Conservation (phyloP, 2,888 invertebrate genomes). For the Caenorhabditis virilis region DNA sequence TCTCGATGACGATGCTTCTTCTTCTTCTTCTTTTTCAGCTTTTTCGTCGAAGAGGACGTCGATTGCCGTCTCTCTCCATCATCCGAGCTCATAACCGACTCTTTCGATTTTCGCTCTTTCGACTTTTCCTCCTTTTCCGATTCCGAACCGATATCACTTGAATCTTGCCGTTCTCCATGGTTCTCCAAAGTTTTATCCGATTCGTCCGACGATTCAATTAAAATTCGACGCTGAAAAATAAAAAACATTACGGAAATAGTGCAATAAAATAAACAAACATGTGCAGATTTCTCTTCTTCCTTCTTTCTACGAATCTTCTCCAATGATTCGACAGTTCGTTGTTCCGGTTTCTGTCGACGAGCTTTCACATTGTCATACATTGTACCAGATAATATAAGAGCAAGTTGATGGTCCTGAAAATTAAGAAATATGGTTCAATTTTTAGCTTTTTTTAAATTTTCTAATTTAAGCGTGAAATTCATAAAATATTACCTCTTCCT, state of each 20-base stretch:
- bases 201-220: constrained; percentile 24
- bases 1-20: not conserved
- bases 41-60: too few species aligned
- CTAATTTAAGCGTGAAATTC: too few species aligned
- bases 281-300: not conserved
- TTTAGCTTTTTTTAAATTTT: too few species aligned
- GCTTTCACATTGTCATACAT: constrained; percentile 21
- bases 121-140: not conserved
- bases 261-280: too few species aligned
- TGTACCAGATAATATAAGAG: constrained; percentile 12
- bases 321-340: constrained; percentile 6
- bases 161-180: constrained; percentile 6
- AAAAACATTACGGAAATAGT: not conserved
- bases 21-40: constrained; percentile 1
- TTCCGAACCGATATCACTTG: not conserved
- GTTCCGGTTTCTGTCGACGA: constrained; percentile 9
- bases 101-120: not conserved
- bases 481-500: too few species aligned
- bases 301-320: constrained; percentile 23
- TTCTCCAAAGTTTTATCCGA: constrained; percentile 4
- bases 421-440: too few species aligned
- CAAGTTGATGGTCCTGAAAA: constrained; percentile 31
- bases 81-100: not conserved
- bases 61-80: too few species aligned
- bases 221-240: constrained; percentile 26